phyloP scores from a whole-genome alignment of 2,888 invertebrate genomes.

The Chirona hameri region DNA sequence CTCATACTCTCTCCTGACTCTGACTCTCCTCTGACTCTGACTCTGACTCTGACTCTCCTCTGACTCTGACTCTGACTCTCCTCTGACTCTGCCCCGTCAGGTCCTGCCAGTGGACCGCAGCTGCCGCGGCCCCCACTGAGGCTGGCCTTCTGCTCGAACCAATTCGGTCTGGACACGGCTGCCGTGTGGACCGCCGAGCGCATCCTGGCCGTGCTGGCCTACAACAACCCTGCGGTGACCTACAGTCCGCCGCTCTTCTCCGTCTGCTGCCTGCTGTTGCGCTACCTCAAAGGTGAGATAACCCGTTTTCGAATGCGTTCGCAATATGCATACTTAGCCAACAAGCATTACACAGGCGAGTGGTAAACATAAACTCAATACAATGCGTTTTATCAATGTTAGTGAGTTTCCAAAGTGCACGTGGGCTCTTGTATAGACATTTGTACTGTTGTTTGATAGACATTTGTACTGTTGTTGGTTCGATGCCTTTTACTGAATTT shows the following conservation, averaged over 20 bases:
- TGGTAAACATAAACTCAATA: not conserved
- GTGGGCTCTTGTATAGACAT: not conserved
- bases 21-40: too few relatives aligned
- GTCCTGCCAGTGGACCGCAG: not conserved
- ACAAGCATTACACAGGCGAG: not conserved
- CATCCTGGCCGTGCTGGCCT: not conserved
- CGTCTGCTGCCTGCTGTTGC: slow-evolving; percentile 1
- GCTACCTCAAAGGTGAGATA: not conserved
- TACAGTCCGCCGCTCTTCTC: not conserved
- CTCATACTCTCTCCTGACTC: too few relatives aligned
- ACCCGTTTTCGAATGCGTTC: not conserved
- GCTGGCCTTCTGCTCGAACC: not conserved
- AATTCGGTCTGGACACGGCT: not conserved
- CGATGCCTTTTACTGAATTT: too few relatives aligned
- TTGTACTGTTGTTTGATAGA: not conserved
- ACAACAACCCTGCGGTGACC: not conserved
- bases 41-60: not conserved
- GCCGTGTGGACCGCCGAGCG: not conserved
- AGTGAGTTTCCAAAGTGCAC: not conserved
- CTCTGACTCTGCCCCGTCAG: not conserved
- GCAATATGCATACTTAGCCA: not conserved
- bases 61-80: too few relatives aligned
- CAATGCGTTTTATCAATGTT: not conserved
- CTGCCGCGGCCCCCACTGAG: not conserved
- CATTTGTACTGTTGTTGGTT: not conserved